Base-by-base conservation (phyloP, 2,888 invertebrate genomes). In the Glyphotaelius pellucidus region DNA sequence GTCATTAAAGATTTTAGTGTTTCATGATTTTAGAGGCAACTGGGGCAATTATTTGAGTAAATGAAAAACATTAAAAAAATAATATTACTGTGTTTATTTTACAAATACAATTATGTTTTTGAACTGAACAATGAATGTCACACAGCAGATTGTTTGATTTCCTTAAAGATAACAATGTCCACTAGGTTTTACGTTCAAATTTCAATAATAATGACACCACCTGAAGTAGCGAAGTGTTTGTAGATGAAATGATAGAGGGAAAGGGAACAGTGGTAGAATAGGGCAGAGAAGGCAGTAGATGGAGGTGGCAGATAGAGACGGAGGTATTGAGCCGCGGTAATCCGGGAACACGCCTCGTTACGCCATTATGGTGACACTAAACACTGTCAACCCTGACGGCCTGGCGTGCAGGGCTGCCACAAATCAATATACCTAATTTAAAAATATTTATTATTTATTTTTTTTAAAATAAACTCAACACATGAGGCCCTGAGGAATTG, bases 321-420 rank as follows among this genome's bases (percentile, higher is more conserved):
- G 67, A 67, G 67, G 25, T 67, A 67, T 67, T 67, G 67, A 67
- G 67, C 67, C 67, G 67, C 67, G 25, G 67, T 67, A 67, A 67
- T 67, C 67, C 47, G 42, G 86, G 38, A 86, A 86, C 86, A 88
- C 88, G 88, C 88, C 88, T 88, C 88, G 88, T 88, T 88, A 88
- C 88, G 52, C 88, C 88, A 88, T 88, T 86, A 86, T 67, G 67
- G 25, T 67, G 67, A 67, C 67, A 67, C 67, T 67, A 67, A 67
- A 67, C 67, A 67, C 67, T 67, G 67, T 67, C 67, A 67, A 25
- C 67, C 67, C 67, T 67, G 67, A 67, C 67, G 9, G 67, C 25
- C 25, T n/a, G 67, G 7, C 67, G 7, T 4, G 25, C 67, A 67
- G 67, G 67, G 67, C 9, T 67, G 67, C n/a, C 67, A 67, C 67